Conservation (phyloP, 1,140 invertebrate species). For the Drosophila sechellia region DNA sequence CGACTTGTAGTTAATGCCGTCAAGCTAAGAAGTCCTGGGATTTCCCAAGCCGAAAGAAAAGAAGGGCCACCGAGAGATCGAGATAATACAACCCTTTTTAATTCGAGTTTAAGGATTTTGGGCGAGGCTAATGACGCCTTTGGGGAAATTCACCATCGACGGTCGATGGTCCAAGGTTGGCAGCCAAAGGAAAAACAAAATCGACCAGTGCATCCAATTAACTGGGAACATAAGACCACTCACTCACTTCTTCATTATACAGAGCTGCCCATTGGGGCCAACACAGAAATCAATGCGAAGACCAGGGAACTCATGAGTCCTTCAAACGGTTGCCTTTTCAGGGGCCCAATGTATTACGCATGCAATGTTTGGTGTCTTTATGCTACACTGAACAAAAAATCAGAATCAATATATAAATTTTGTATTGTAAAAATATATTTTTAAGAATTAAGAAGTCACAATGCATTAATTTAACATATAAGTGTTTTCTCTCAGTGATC, state of each 20-base stretch:
- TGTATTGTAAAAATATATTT: too few species aligned
- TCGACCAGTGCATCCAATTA: constrained; percentile 69
- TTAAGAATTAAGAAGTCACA: too few species aligned
- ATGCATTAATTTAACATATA: too few species aligned
- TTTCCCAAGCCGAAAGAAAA: constrained; percentile 1
- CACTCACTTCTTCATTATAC: constrained; percentile 32
- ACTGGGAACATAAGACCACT: constrained; percentile 28
- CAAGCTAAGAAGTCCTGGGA: constrained; percentile 42
- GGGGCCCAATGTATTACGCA: constrained; percentile 21
- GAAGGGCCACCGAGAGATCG: background rate
- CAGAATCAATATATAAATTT: too few species aligned
- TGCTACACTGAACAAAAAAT: constrained; percentile 5
- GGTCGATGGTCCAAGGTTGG: constrained; percentile 14
- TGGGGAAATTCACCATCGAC: constrained; percentile 49
- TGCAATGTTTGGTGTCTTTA: constrained; percentile 15
- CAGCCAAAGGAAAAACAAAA: background rate
- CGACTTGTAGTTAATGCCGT: constrained; percentile 76
- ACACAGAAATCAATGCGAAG: constrained; percentile 24
- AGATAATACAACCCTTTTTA: constrained; percentile 30
- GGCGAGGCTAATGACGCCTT: constrained; percentile 62
- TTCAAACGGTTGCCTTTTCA: constrained; percentile 18
- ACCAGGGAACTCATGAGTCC: constrained; percentile 27
- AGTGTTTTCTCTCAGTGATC: constrained; percentile 1
- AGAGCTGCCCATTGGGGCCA: constrained; percentile 1
- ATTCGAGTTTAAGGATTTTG: constrained; percentile 51